Base-by-base conservation (phyloP, 2,888 invertebrate genomes). In the Drosophila cyrtoloma region DNA sequence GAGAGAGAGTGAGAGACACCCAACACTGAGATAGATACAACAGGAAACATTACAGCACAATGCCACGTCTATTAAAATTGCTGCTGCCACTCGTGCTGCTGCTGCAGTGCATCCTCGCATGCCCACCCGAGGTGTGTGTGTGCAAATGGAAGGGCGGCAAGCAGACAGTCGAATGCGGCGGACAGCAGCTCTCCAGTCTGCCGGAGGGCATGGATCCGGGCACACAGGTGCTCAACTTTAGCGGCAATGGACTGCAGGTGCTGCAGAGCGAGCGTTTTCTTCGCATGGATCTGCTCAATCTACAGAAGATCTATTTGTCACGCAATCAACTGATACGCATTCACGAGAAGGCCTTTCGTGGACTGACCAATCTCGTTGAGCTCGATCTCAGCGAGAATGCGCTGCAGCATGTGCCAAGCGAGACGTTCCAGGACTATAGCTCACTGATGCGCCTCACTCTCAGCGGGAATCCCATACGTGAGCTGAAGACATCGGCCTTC, bases 111-210 rank as follows among this genome's bases (percentile, higher is more conserved):
- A 62, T 52, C 50, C 0, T 39, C n/a, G 92, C 86, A 59, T 98
- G 97, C 92, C 97, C 97, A 33, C 94, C 95, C 42, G 95, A 93
- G 33, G 93, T 96, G 80, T 98, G 98, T 93, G 94, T 95, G 68
- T 98, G 98, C 94, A 97, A 97, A 93, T 98, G 98, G 98, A 98
- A 97, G 93, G 96, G 96, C 91, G 98, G 98, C 57, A 98, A 98
- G 92, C 96, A 97, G 92, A 97, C 97, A 81, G 97, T 97, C 59
- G 97, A 98, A 93, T 98, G 98, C 93, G 95, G 96, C 59, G 96
- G 96, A 76, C 96, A 96, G 91, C 96, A 96, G 64, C 94, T 98
- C 64, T 95, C 96, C 78, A 95, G 95, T 16, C 95, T 98, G 69
- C 98, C 98, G 3, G 95, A 95, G 84, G 96, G 96, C 62, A 95